Conservation (phyloP, 2,888 invertebrate genomes). For the Sinelater perroti region DNA sequence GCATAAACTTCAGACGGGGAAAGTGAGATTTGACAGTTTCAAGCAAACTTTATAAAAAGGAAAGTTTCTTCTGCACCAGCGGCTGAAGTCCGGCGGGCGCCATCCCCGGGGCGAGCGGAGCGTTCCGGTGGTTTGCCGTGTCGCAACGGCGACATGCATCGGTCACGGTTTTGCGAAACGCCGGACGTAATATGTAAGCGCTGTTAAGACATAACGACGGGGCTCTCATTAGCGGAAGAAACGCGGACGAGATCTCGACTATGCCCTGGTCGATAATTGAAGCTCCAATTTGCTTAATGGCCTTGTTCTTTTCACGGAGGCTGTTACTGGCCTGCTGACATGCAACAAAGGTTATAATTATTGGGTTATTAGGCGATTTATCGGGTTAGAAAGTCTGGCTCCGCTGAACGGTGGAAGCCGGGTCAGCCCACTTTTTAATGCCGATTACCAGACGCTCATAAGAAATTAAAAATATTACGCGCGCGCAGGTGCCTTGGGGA, state of each 20-base stretch:
- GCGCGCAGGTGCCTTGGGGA: no score
- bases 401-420: no score
- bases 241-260: slow-evolving; percentile 1
- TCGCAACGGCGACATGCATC: slow-evolving; percentile 12
- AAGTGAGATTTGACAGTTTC: not conserved
- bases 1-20: not conserved
- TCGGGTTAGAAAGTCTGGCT: slow-evolving; percentile 2
- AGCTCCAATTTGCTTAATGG: slow-evolving; percentile 14
- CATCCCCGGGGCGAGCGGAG: no score
- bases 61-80: not conserved
- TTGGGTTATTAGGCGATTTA: not conserved
- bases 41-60: not conserved
- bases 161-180: slow-evolving; percentile 18
- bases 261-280: slow-evolving; percentile 9
- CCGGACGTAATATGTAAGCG: slow-evolving; percentile 4
- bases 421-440: no score
- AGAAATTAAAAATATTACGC: no score
- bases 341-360: not conserved
- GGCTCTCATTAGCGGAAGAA: slow-evolving; percentile 8
- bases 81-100: not conserved
- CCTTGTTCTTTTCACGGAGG: not conserved
- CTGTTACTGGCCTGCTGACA: no score
- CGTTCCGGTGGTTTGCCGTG: slow-evolving; percentile 5
- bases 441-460: not conserved
- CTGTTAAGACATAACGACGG: slow-evolving; percentile 15